Base-by-base conservation (phyloP, 2,797 vertebrate genomes). In the Sternarchorhynchus goeldii region DNA sequence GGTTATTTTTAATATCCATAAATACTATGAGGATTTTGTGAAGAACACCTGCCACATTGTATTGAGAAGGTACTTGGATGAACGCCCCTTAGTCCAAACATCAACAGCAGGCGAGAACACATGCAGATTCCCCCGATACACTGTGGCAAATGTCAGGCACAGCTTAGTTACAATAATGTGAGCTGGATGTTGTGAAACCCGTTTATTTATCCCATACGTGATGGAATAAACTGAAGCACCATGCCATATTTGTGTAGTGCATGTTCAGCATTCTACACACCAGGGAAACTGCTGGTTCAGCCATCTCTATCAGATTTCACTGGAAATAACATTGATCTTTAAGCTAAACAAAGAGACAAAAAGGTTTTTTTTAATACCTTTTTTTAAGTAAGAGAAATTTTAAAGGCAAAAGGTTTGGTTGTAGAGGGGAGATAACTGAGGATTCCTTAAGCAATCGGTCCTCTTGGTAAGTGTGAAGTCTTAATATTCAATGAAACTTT, bases 141-240 rank as follows among this genome's bases (percentile, higher is more conserved):
- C 10, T 68, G 55, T 53, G 41, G 57, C 18, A 36, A 32, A 17
- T 8, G 5, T 50, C 31, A 81, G 71, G 70, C 75, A 81, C 76
- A 18, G 14, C 21, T 32, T 56, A 21, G 74, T 64, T 81, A 12
- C 6, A 53, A 45, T 36, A 20, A 72, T 25, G 3, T 58, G 73
- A 56, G 32, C 4, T 21, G 58, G 29, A 55, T 53, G 25, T 7
- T 29, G 21, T 79, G 62, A 50, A 18, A 62, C 21, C 39, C 4
- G 5, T 70, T 63, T 71, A 68, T 20, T 4, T 50, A 29, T 68
- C 7, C 39, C 65, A 68, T 17, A 14, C 29, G 5, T 6, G 4
- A 31, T 14, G 31, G 20, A 67, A 55, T 20, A 76, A 31, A 73
- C 25, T 68, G 16, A 31, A 32, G 41, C 41, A 60, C 29, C n/a